Evolutionary conservation across 2,888 invertebrate species (phyloP).

Genomic region (Anthophora plumipes): DNA sequence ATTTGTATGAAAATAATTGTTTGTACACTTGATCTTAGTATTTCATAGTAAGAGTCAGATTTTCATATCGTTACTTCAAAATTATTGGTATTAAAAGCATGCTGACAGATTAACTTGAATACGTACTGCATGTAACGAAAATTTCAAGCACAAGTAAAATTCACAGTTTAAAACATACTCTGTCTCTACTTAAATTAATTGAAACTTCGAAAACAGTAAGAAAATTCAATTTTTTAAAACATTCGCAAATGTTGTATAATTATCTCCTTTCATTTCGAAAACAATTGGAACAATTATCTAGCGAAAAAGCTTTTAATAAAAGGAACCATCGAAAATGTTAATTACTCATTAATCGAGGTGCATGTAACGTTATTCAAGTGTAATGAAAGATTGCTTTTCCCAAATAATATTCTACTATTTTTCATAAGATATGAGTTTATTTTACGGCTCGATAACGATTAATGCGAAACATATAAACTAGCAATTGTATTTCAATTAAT

Average conservation of each 20-base stretch:
- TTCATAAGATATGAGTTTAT: neutral
- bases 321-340: neutral
- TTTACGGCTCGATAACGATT: neutral
- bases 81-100: too few species aligned
- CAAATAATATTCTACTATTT: neutral
- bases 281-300: neutral
- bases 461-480: neutral
- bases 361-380: neutral
- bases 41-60: too few species aligned
- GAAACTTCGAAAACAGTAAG: too few species aligned
- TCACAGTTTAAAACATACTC: too few species aligned
- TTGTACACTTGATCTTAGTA: too few species aligned
- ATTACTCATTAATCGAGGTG: neutral
- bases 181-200: too few species aligned
- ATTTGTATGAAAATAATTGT: too few species aligned
- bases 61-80: too few species aligned
- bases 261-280: neutral
- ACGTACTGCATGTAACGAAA: too few species aligned
- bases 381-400: neutral
- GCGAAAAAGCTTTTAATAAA: neutral
- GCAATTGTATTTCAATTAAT: conserved; percentile 8
- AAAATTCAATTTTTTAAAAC: too few species aligned
- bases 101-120: too few species aligned
- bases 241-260: neutral
- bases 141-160: too few species aligned